phyloP scores from a whole-genome alignment of 2,113 vertebrate species.

The Callospermophilus lateralis region DNA sequence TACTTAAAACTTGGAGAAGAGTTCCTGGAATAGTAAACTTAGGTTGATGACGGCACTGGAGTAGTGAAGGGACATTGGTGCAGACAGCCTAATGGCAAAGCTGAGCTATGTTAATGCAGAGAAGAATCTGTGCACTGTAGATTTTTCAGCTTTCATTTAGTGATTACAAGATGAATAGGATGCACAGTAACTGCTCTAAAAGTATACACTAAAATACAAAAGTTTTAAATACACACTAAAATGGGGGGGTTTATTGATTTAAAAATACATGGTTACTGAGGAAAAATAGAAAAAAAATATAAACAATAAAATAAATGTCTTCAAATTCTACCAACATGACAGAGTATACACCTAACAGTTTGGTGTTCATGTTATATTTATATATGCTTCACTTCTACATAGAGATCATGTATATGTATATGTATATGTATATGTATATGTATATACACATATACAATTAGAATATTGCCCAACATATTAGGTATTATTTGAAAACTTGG shows the following conservation, averaged over 20 bases:
- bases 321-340: background rate
- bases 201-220: background rate
- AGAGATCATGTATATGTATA: background rate
- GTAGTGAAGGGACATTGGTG: conserved; percentile 36
- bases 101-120: background rate
- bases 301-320: background rate
- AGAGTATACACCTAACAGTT: background rate
- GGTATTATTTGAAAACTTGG: background rate
- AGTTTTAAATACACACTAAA: background rate
- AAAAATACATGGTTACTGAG: background rate
- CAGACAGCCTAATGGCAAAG: conserved; percentile 71
- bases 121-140: background rate
- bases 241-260: background rate
- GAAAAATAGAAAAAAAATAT: background rate
- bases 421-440: no score
- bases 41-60: conserved; percentile 34
- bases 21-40: conserved; percentile 63
- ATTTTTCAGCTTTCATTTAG: background rate
- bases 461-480: background rate
- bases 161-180: background rate
- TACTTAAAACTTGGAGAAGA: conserved; percentile 32
- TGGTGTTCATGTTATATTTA: background rate
- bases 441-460: background rate
- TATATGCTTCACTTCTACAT: background rate
- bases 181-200: background rate